phyloP scores from a whole-genome alignment of 1,140 invertebrate species.

The Dendrolimus kikuchii region DNA sequence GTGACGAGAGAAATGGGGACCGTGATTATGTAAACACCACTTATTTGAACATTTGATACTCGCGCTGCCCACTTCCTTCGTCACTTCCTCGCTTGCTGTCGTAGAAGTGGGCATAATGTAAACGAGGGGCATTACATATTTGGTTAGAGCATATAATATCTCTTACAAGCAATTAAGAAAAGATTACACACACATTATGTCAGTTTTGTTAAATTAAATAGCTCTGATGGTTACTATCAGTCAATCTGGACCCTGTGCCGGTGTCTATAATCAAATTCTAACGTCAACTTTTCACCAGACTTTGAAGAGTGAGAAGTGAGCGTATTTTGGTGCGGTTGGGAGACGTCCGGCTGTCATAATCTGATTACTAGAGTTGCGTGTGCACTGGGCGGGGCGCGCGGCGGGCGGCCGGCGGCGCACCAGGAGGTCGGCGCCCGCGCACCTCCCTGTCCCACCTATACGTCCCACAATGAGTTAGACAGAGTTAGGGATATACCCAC shows the following conservation, averaged over 20 bases:
- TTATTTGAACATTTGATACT: no score
- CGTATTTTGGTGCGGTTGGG: constrained; percentile 25
- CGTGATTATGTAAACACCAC: no score
- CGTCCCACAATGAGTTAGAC: constrained; percentile 22
- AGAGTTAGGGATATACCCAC: constrained; percentile 8
- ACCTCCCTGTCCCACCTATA: constrained; percentile 37
- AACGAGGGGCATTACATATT: no score
- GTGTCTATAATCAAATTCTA: constrained; percentile 30
- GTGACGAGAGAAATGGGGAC: no score
- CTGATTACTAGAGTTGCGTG: constrained; percentile 65
- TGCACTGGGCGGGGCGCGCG: constrained; percentile 60
- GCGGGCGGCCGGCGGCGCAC: constrained; percentile 59
- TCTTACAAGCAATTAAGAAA: no score
- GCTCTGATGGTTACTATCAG: constrained; percentile 11
- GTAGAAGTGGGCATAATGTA: no score
- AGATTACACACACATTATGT: constrained; percentile 19
- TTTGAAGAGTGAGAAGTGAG: constrained; percentile 55
- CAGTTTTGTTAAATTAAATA: constrained; percentile 8
- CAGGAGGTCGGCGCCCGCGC: constrained; percentile 65
- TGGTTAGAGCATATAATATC: no score
- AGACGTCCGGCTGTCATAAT: constrained; percentile 64
- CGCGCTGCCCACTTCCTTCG: no score
- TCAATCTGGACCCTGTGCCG: constrained; percentile 15
- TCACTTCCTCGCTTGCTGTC: no score
- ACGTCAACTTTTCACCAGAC: constrained; percentile 45